These are phyloP conservation scores for Escarpia spicata DNA, from an alignment of 2,888 invertebrate species.

Conservation along the genomic window DNA sequence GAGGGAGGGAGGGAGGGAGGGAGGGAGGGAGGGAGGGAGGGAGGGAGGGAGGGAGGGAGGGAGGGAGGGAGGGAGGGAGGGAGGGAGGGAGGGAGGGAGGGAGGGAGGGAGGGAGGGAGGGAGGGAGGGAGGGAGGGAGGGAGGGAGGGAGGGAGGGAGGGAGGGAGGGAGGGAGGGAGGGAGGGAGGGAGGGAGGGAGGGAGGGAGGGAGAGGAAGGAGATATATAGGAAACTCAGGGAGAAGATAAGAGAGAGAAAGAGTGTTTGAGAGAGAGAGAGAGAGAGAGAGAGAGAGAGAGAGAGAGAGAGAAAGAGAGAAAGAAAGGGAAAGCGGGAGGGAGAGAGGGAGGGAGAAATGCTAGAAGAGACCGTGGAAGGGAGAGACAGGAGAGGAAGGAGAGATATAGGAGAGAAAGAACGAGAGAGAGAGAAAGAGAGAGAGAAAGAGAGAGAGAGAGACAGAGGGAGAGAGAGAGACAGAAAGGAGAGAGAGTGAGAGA, in stretches of 20 bases:
- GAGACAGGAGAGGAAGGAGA: too few relatives aligned
- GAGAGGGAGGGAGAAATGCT: too few relatives aligned
- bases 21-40: too few relatives aligned
- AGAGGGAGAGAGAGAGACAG: too few relatives aligned
- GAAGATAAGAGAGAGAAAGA: neutral
- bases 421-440: too few relatives aligned
- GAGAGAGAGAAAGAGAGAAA: constrained; percentile 18
- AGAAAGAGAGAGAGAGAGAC: too few relatives aligned
- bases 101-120: constrained; percentile 14
- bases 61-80: constrained; percentile 20
- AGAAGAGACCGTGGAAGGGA: too few relatives aligned
- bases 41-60: neutral
- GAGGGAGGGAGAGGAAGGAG: constrained; percentile 13
- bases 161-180: constrained; percentile 14
- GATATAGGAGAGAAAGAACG: too few relatives aligned
- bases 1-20: too few relatives aligned
- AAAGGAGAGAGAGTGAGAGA: too few relatives aligned
- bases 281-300: neutral
- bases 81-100: constrained; percentile 18
- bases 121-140: constrained; percentile 14
- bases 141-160: constrained; percentile 14
- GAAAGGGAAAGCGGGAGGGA: neutral
- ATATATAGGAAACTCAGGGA: too few relatives aligned
- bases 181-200: constrained; percentile 14
- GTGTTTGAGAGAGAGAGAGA: neutral